Evolutionary conservation across 2,888 invertebrate genomes (phyloP), one percentile per base, ranked within the genome.

Genomic region (Tachina fera): DNA sequence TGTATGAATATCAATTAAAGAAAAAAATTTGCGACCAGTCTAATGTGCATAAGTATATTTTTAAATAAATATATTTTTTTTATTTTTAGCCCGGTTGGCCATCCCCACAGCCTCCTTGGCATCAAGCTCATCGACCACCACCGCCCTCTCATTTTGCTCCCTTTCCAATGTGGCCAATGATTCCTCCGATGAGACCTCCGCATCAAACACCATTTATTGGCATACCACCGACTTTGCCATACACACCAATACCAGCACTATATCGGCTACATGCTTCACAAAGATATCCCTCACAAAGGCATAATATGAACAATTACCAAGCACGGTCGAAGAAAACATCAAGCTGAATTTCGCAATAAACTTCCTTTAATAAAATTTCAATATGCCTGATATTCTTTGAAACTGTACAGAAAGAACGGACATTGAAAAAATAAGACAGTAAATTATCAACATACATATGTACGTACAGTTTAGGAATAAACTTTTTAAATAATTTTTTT

Each of bases 71-170:
- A n/a, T 10, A 31, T 31, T 3, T 31, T 31, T 60, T 71, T 67
- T 51, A 16, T 5, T 85, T 85, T 10, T 31, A 87, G 87, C 74
- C 78, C 13, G 63, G 68, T 47, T 86, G 81, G 81, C 22, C 82
- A 16, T 19, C 72, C n/a, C 56, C 71, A 14, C 71, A 84, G 41
- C 43, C 79, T 9, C n/a, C 77, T 47, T 83, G 84, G 82, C 56
- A 84, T 43, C 41, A 82, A 45, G 80, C 60, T 11, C 53, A 82
- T 67, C 83, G 87, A 4, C 87, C 85, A 13, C 77, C 86, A 19
- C 14, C 79, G 13, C 39, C 81, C 1, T 45, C 85, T 39, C 75
- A 67, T 16, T 86, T 82, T 70, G 51, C 82, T 39, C 71, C 75
- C 1, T 75, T 78, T 60, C 75, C 75, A 11, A 67, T 86, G 16